Percentiles rank a stretch among this genome's conserved stretches.
Conservation (phyloP, 2,113 vertebrate species). For the Phoxinus phoxinus region DNA sequence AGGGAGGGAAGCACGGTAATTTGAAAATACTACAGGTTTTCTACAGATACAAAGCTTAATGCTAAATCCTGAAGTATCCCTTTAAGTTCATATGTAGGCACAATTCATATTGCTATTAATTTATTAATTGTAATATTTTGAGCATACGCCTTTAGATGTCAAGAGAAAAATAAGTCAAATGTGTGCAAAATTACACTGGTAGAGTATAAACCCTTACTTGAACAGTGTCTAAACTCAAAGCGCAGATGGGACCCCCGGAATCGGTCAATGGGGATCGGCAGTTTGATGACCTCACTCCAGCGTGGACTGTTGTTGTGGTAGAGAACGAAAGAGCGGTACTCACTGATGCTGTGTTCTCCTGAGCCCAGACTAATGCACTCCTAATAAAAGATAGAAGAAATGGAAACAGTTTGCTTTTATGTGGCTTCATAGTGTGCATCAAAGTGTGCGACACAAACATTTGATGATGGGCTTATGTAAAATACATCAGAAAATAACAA, state of each 20-base stretch:
- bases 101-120: background rate
- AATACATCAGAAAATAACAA: slow-evolving; percentile 11
- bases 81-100: background rate
- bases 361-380: slow-evolving; percentile 95
- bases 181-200: background rate
- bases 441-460: background rate
- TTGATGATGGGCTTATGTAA: background rate
- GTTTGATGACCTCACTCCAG: slow-evolving; percentile 95
- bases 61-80: too few species aligned
- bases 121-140: background rate
- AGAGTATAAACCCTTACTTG: slow-evolving; percentile 82
- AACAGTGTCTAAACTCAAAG: slow-evolving; percentile 99
- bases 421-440: background rate
- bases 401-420: slow-evolving; percentile 2
- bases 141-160: background rate
- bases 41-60: too few species aligned
- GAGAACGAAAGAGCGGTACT: slow-evolving; percentile 93
- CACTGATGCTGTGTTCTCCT: slow-evolving; percentile 86
- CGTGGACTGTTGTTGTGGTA: slow-evolving; percentile 98
- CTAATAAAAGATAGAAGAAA: slow-evolving; percentile 67
- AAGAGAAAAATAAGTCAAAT: background rate
- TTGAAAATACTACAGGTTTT: too few species aligned
- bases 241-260: slow-evolving; percentile 96
- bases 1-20: too few species aligned
- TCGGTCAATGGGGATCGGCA: slow-evolving; percentile 94